Evolutionary conservation across 2,888 invertebrate genomes (phyloP), one percentile per base, ranked within the genome.

Genomic region (Nemoura dubitans): DNA sequence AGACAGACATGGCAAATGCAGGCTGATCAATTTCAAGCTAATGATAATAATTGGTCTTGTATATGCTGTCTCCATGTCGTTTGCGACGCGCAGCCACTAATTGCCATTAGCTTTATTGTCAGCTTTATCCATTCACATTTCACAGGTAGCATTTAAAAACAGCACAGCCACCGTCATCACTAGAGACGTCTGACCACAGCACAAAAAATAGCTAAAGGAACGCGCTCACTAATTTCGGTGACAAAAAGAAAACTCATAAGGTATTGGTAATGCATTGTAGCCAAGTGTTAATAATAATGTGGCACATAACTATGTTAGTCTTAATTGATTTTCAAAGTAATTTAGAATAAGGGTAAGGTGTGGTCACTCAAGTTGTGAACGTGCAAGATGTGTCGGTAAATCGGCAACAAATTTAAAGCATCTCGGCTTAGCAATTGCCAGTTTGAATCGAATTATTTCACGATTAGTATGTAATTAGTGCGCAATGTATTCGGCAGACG

Each of bases 31-130:
- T 27, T 28, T 27, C 27, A 78, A 26, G 78, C 26, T 28, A 78
- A 78, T 78, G 28, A 78, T 78, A 78, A 78, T 78, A 27, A 78
- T 78, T 78, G 78, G 78, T 27, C 28, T 26, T 78, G 78, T 78
- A 78, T 16, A 78, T 27, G 26, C 78, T 28, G 28, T 26, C 78
- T 78, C 7, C 26, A 25, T 78, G 27, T 28, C 78, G 78, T 78
- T 7, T 59, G 1, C 28, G 27, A 78, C 28, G 26, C 78, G 10
- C 36, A 36, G 36, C 36, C 36, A 28, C 26, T 78, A 78, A 78
- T 78, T 78, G 28, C 78, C 78, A 78, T 26, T 78, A 27, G 28
- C 78, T 78, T 78, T 78, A 28, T 78, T 78, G 59, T 59, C 21
- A 59, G 59, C 59, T 59, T 59, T 59, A 59, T 59, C 59, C 14